Evolutionary conservation across 1,140 invertebrate species (phyloP), one percentile per base, ranked within the genome.

Genomic region (Trinorchestia longiramus): DNA sequence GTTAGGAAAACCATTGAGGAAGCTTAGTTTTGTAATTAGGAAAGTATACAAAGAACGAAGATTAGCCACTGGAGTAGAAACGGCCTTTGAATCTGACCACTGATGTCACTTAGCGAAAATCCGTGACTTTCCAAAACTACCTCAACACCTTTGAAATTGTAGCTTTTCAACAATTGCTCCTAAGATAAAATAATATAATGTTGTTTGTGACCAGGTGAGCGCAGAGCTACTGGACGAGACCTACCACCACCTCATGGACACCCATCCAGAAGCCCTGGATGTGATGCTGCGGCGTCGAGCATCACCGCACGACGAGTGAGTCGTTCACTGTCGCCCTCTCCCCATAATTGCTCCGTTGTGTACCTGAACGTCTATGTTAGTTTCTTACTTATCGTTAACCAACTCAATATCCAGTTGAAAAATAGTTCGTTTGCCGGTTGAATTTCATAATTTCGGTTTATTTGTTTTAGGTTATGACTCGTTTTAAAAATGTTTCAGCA

Each of bases 211-310:
- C n/a, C 97, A 98, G 97, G 97, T 99, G 91, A 98, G 98, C 36
- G 98, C 98, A 0, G 98, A 98, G 96, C 97, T 99, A 43, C 97
- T 99, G 95, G 98, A 99, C 97, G 98, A 99, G 97, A 98, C 99
- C 41, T 99, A 99, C 97, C 97, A 98, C 19, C 98, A 98, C 97
- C 98, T 99, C 97, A 98, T 99, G 97, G 98, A 99, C 97, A 98
- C 98, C 43, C 98, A 98, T 97, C 99, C 99, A 0, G 98, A 98
- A 62, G 98, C 98, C 88, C 97, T 99, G 87, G 98, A 99, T 97
- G 97, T 98, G 90, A 97, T 98, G 90, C 97, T 98, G 96, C 97
- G 97, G 97, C 97, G 97, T 97, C 97, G 97, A 96, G 97, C 97
- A 97, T 97, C 97, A 97, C 97, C 97, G 97, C 97, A 97, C 97